Percentiles rank a stretch among this genome's conserved stretches.
Evolutionary conservation across 2,797 vertebrate genomes (phyloP).

Genomic region (Numenius phaeopus): DNA sequence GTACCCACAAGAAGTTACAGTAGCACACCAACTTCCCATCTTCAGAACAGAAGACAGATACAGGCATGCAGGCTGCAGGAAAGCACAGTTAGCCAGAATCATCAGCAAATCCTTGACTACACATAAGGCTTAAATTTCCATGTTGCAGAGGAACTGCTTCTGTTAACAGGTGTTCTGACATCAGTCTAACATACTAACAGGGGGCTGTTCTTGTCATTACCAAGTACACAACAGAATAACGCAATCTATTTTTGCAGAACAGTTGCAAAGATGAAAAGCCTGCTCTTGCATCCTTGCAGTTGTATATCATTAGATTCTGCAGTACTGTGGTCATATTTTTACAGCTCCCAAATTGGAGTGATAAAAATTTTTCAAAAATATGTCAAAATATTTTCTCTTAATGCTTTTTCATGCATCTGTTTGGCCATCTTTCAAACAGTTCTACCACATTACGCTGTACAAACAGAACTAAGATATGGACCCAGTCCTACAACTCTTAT

Average conservation of each 20-base stretch:
- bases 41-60: background rate
- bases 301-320: background rate
- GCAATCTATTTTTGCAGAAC: background rate
- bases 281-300: background rate
- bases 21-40: background rate
- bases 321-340: background rate
- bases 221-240: background rate
- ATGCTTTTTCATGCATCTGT: background rate
- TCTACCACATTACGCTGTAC: background rate
- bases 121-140: background rate
- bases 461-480: background rate
- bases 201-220: background rate
- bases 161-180: background rate
- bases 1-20: background rate
- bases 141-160: accelerated
- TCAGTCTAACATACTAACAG: background rate
- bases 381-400: background rate
- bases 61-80: background rate
- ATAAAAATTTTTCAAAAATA: background rate
- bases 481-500: background rate
- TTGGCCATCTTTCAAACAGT: background rate
- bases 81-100: background rate
- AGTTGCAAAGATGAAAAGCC: background rate
- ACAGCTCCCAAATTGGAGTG: background rate
- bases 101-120: background rate